Evolutionary conservation across 2,113 vertebrate genomes (phyloP), one percentile per base, ranked within the genome.

Genomic region (Scomber scombrus): DNA sequence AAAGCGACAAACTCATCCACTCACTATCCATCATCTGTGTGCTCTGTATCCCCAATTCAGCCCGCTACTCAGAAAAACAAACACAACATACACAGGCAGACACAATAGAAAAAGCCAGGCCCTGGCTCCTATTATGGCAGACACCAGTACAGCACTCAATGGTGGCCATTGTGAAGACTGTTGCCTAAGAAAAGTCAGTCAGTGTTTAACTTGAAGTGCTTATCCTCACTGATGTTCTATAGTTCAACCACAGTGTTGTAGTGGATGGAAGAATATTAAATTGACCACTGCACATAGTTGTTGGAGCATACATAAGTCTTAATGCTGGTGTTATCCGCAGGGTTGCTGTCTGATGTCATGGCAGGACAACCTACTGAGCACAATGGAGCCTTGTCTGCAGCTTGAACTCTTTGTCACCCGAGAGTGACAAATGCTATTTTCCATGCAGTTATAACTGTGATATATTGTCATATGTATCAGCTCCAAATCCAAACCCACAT

Each of bases 71-170:
- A 84, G 78, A 89, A 11, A 85, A 91, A 92, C 78, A 91, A 81
- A 85, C 71, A 78, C 74, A 82, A 85, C 85, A 86, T 57, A 80
- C 75, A 84, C 64, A 82, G 23, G 7, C 81, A 86, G 70, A 78
- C 67, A 92, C 92, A 92, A 93, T 84, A 91, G 91, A 88, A 88
- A 88, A 74, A 84, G 69, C 55, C 83, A 87, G 82, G 83, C 86
- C 85, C 88, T 80, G 85, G 78, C 86, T 92, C 88, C 91, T 77
- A 87, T 92, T 92, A 92, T 91, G 73, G 87, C 62, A 78, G 49
- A 76, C 89, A 75, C 31, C 77, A 78, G 76, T 72, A 52, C 84
- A 71, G 63, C 61, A 57, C 60, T 94, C 84, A 94, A 94, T 92
- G 45, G 87, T 55, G 52, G 55, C 68, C 91, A 88, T 94, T 95